These are phyloP conservation scores for Homarus gammarus DNA, from an alignment of 2,888 invertebrate species.

Conservation along the genomic window DNA sequence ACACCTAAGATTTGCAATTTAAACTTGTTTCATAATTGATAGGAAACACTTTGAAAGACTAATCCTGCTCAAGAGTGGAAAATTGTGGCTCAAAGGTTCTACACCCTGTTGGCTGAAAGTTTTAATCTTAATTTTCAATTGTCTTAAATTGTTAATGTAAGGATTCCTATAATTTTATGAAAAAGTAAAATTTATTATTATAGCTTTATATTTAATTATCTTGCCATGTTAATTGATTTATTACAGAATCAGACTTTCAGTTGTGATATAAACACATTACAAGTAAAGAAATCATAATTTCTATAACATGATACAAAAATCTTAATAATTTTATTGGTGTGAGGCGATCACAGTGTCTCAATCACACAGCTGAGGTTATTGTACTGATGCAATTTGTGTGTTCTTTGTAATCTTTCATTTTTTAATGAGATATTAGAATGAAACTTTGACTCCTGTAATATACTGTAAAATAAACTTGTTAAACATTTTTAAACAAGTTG, in stretches of 20 bases:
- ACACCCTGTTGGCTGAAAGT: neutral
- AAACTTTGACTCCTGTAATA: slow-evolving; percentile 70
- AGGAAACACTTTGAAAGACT: slow-evolving; percentile 4
- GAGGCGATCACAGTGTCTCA: neutral
- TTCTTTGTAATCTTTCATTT: slow-evolving; percentile 20
- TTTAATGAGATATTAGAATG: slow-evolving; percentile 63
- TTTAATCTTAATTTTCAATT: neutral
- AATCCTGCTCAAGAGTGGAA: slow-evolving; percentile 15
- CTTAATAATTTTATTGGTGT: neutral
- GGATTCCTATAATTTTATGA: too few species aligned
- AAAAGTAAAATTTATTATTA: neutral
- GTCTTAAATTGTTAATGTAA: too few species aligned
- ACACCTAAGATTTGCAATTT: neutral
- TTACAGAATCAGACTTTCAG: neutral
- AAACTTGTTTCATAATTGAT: neutral
- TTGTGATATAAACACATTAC: neutral
- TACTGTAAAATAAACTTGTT: slow-evolving; percentile 72
- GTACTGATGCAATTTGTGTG: neutral
- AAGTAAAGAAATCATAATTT: neutral
- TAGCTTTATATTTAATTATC: neutral
- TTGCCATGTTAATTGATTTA: too few species aligned
- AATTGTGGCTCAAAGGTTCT: neutral
- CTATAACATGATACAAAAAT: neutral
- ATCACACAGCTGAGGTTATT: slow-evolving; percentile 7
- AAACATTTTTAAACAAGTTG: slow-evolving; percentile 64